Conservation (phyloP, 2,797 vertebrate species). For the Sorex maritimensis region DNA sequence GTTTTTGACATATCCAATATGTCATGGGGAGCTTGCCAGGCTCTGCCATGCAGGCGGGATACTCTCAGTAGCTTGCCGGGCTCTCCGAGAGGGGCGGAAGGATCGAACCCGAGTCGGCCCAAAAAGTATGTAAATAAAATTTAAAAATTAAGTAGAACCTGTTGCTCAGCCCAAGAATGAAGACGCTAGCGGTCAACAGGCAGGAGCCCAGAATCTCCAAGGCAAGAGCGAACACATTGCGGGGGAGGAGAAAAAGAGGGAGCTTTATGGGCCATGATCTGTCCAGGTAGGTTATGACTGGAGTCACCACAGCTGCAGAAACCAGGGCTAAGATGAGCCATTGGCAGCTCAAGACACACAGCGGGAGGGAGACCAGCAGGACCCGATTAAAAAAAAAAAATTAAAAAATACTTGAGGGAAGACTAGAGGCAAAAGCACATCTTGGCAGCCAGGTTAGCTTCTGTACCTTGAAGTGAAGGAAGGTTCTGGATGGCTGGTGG, state of each 20-base stretch:
- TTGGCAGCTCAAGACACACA: too few relatives aligned
- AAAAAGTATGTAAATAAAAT: too few relatives aligned
- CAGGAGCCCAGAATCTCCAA: not conserved
- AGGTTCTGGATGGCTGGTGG: not conserved
- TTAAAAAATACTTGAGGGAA: not conserved
- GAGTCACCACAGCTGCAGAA: not conserved
- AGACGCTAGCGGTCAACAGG: too few relatives aligned
- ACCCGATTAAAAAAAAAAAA: not conserved
- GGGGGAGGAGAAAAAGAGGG: not conserved
- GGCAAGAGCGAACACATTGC: too few relatives aligned
- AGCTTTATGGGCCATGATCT: not conserved
- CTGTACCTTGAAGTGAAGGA: not conserved
- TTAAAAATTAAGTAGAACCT: too few relatives aligned
- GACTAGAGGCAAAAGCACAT: not conserved
- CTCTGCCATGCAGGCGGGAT: too few relatives aligned
- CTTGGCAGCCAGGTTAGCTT: constrained; percentile 4
- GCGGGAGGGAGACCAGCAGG: too few relatives aligned
- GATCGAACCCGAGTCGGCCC: too few relatives aligned
- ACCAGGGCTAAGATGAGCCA: not conserved
- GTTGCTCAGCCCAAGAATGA: not conserved
- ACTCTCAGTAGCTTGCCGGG: too few relatives aligned
- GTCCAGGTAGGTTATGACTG: not conserved
- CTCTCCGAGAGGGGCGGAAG: too few relatives aligned
- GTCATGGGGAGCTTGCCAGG: too few relatives aligned
- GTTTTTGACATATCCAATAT: too few relatives aligned